These are phyloP conservation scores for Sebastes oblongus DNA, from an alignment of 2,797 vertebrate species.

Conservation along the genomic window DNA sequence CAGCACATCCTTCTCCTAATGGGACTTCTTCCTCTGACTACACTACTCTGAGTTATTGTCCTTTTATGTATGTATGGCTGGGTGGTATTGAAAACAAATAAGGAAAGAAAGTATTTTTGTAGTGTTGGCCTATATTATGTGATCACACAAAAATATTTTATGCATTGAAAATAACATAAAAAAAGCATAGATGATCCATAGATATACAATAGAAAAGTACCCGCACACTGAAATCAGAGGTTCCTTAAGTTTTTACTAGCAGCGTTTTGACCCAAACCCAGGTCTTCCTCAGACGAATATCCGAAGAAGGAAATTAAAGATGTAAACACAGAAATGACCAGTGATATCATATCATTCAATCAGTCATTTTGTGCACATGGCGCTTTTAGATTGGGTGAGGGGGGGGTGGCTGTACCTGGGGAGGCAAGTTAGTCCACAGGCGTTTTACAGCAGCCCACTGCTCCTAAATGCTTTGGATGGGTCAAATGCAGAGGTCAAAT, in stretches of 20 bases:
- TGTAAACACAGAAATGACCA: not conserved
- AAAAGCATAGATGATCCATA: not conserved
- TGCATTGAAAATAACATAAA: not conserved
- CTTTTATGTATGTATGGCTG: not conserved
- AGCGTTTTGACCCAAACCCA: not conserved
- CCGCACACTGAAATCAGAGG: not conserved
- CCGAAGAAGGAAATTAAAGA: not conserved
- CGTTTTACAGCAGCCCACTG: no score
- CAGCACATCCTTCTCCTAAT: constrained; percentile 48
- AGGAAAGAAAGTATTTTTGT: not conserved
- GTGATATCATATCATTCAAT: not conserved
- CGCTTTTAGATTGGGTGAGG: not conserved
- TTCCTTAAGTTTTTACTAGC: not conserved
- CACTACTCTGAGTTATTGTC: not conserved
- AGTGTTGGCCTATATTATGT: not conserved
- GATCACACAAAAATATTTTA: not conserved
- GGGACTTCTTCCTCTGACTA: constrained; percentile 17
- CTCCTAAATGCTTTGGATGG: no score
- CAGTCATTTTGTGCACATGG: not conserved
- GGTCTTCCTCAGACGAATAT: not conserved
- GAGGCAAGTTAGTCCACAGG: no score
- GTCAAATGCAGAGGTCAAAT: no score
- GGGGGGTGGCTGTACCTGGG: no score
- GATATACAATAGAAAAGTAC: not conserved
- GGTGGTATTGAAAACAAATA: not conserved